phyloP scores from a whole-genome alignment of 2,113 vertebrate species.

The Turnix velox region DNA sequence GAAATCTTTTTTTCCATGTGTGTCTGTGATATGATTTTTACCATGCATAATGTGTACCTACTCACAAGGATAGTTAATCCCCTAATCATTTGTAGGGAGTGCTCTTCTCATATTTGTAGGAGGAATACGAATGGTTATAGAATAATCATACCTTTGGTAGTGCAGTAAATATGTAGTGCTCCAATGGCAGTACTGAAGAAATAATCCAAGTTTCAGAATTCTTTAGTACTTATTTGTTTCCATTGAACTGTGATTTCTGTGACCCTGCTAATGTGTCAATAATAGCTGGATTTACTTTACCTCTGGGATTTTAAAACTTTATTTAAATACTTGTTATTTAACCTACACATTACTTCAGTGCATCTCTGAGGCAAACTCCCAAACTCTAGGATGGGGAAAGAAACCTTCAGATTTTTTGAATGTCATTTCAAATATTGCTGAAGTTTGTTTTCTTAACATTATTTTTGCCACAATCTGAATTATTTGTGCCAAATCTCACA shows the following conservation, averaged over 20 bases:
- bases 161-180: background rate
- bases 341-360: background rate
- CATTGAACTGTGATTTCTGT: background rate
- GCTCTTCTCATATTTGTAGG: slow-evolving; percentile 45
- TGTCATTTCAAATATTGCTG: background rate
- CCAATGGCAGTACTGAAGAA: background rate
- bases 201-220: background rate
- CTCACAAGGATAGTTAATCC: slow-evolving; percentile 56
- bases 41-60: slow-evolving; percentile 57
- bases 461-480: background rate
- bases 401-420: background rate
- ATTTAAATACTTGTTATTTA: slow-evolving; percentile 10
- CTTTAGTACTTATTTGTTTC: background rate
- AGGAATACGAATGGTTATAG: slow-evolving; percentile 5
- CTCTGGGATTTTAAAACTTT: slow-evolving; percentile 9
- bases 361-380: background rate
- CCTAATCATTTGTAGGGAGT: slow-evolving; percentile 59
- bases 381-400: background rate
- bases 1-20: slow-evolving; percentile 66
- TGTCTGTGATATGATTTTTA: slow-evolving; percentile 65
- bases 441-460: background rate
- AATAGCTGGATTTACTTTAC: slow-evolving; percentile 7
- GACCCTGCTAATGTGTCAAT: slow-evolving; percentile 20
- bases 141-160: background rate
- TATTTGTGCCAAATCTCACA: background rate